phyloP scores from a whole-genome alignment of 2,797 vertebrate genomes.

The Lacerta viridis region DNA sequence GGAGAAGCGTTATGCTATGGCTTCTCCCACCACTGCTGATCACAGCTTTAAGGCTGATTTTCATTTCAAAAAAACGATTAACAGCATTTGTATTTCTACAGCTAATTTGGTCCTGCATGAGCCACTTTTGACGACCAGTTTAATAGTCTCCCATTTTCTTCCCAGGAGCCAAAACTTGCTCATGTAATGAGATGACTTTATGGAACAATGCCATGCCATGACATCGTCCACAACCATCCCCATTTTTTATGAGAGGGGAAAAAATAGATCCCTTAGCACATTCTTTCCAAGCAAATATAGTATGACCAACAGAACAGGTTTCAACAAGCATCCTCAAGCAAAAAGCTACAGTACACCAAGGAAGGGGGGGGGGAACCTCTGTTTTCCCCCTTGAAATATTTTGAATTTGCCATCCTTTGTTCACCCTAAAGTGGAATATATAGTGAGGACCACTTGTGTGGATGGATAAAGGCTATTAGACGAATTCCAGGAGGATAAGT shows the following conservation, averaged over 20 bases:
- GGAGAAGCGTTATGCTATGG: no score
- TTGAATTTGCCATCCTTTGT: constrained; percentile 13
- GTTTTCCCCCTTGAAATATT: no score
- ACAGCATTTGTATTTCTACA: no score
- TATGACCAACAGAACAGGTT: background rate
- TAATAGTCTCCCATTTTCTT: background rate
- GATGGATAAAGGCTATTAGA: no score
- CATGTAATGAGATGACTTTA: background rate
- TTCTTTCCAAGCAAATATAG: constrained; percentile 18
- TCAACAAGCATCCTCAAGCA: background rate
- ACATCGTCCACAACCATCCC: background rate
- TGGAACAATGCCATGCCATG: background rate
- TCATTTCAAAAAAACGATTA: no score
- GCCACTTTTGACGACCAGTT: background rate
- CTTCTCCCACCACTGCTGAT: no score
- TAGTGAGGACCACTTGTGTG: no score
- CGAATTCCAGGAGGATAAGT: no score
- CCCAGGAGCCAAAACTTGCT: background rate
- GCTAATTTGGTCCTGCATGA: background rate
- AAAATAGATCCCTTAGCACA: constrained; percentile 12
- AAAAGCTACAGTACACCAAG: background rate
- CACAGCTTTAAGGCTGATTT: no score
- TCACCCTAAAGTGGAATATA: background rate
- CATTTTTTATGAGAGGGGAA: background rate
- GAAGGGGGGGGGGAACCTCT: background rate